Percentiles rank a stretch among this genome's conserved stretches.
Conservation (phyloP, 2,797 vertebrate species). For the Anas acuta region DNA sequence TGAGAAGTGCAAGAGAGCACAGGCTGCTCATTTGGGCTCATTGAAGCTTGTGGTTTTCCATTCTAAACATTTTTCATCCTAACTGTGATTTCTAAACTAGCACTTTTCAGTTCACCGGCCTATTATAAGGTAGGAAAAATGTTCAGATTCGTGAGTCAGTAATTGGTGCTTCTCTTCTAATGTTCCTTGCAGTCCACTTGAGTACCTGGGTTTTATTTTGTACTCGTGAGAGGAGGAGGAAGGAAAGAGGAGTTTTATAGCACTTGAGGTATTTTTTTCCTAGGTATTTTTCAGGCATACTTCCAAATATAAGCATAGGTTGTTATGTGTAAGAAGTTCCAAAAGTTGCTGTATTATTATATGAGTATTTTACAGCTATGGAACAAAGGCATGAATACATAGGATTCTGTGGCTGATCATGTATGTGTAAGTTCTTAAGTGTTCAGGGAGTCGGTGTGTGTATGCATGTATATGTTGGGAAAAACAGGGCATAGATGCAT, state of each 20-base stretch:
- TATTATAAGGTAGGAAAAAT: neutral
- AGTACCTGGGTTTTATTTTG: neutral
- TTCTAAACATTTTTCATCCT: neutral
- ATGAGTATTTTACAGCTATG: neutral
- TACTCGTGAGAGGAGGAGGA: neutral
- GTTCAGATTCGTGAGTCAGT: neutral
- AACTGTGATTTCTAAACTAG: neutral
- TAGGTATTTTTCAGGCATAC: neutral
- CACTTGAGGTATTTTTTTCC: neutral
- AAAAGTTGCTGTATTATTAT: neutral
- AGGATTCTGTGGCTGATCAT: neutral
- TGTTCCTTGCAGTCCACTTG: neutral
- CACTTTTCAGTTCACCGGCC: neutral
- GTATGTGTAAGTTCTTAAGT: neutral
- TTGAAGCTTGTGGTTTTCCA: neutral
- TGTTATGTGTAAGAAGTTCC: neutral
- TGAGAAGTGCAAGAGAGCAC: neutral
- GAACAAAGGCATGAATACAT: neutral
- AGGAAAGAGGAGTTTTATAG: neutral
- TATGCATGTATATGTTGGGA: neutral
- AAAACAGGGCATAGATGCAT: accelerated
- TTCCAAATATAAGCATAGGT: neutral
- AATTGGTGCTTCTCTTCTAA: neutral
- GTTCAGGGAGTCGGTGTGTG: neutral
- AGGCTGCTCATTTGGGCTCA: neutral